A percentile compares a stretch with the other conserved stretches of the same genome.
Conservation (phyloP, 2,888 invertebrate genomes). For the Tortrix viridana region DNA sequence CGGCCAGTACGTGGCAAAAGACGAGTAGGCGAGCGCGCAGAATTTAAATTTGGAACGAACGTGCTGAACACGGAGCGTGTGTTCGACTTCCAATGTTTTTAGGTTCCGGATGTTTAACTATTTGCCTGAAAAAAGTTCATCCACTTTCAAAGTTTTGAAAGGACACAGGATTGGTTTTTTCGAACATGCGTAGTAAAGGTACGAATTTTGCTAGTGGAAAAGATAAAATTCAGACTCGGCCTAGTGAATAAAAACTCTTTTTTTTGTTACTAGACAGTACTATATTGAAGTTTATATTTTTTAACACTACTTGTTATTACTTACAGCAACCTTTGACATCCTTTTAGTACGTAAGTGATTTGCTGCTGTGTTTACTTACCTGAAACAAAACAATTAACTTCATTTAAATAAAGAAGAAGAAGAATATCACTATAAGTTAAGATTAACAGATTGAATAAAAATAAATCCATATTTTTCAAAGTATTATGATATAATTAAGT, state of each 20-base stretch:
- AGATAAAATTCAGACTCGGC: not conserved
- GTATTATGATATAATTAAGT: too few species aligned
- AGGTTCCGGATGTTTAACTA: conserved; percentile 55
- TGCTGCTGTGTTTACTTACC: too few species aligned
- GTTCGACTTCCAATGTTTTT: conserved; percentile 56
- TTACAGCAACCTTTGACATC: too few species aligned
- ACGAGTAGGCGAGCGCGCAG: conserved; percentile 66
- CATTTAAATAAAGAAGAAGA: too few species aligned
- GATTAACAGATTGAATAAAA: too few species aligned
- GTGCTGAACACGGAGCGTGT: conserved; percentile 61
- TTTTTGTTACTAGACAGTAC: too few species aligned
- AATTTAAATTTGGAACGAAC: conserved; percentile 76
- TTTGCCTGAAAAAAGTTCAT: conserved; percentile 63
- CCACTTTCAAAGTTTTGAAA: conserved; percentile 14
- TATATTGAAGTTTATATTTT: too few species aligned
- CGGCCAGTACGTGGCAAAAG: conserved; percentile 64
- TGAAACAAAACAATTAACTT: too few species aligned
- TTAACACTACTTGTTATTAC: too few species aligned
- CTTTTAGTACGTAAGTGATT: too few species aligned
- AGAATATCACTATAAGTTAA: too few species aligned
- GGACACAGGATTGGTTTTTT: conserved; percentile 25
- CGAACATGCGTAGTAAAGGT: not conserved
- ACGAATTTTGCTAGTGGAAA: not conserved
- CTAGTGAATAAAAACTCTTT: not conserved
- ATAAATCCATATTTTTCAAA: too few species aligned